Conservation (phyloP, 1,140 invertebrate genomes). For the Caenorhabditis tropicalis region DNA sequence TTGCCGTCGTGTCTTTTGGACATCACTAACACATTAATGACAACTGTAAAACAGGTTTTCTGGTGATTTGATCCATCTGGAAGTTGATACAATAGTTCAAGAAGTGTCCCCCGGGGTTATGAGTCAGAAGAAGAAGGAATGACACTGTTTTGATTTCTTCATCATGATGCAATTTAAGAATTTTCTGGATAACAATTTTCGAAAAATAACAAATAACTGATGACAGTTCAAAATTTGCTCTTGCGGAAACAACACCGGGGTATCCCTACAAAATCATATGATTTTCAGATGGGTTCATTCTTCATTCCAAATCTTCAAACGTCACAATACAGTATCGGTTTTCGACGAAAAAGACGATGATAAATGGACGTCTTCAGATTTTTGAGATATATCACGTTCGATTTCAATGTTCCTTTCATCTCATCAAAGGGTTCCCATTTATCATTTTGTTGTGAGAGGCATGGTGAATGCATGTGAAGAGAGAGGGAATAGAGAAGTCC, state of each 20-base stretch:
- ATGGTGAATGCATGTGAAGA: neutral
- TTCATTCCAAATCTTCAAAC: too few species aligned
- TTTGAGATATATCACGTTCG: constrained; percentile 12
- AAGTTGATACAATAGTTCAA: neutral
- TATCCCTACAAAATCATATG: neutral
- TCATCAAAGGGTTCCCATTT: neutral
- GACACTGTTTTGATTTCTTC: too few species aligned
- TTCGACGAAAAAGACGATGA: neutral
- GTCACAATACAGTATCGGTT: neutral
- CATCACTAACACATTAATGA: neutral
- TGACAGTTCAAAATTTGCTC: too few species aligned
- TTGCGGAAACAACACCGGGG: too few species aligned
- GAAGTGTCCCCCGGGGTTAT: neutral
- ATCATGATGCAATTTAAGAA: neutral
- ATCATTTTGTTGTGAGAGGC: neutral
- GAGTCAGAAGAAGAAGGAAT: neutral
- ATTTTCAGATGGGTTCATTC: neutral
- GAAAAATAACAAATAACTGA: too few species aligned
- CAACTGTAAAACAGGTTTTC: constrained; percentile 19
- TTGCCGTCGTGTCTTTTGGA: constrained; percentile 2
- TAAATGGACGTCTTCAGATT: neutral
- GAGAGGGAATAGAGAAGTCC: neutral
- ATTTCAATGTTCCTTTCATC: constrained; percentile 20
- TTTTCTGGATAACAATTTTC: neutral
- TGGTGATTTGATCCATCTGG: neutral